phyloP scores from a whole-genome alignment of 2,113 vertebrate genomes.

The Peromyscus maniculatus region DNA sequence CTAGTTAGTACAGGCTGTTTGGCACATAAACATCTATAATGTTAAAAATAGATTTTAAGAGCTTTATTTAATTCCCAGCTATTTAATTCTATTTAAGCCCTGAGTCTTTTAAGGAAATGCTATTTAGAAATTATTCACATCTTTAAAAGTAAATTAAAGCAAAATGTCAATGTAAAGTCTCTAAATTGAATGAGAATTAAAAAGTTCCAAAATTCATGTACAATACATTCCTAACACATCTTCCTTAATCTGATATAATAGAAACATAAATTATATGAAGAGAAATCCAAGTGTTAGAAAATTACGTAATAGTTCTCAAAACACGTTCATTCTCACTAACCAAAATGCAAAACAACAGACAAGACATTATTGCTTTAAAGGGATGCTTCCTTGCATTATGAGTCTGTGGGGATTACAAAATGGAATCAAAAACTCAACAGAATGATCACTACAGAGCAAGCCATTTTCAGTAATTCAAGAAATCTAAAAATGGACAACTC shows the following conservation, averaged over 20 bases:
- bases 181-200: conserved; percentile 59
- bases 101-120: conserved; percentile 40
- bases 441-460: conserved; percentile 21
- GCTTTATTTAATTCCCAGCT: conserved; percentile 58
- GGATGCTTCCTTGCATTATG: neutral
- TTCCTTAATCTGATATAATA: conserved; percentile 58
- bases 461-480: conserved; percentile 10
- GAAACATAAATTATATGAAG: conserved; percentile 56
- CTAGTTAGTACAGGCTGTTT: neutral
- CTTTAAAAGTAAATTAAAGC: conserved; percentile 54
- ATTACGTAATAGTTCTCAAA: neutral
- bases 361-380: neutral
- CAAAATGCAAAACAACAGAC: conserved; percentile 31
- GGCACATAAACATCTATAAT: conserved; percentile 30
- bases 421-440: conserved; percentile 5
- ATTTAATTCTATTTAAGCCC: conserved; percentile 43
- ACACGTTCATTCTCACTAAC: conserved; percentile 34
- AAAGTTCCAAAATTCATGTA: conserved; percentile 34
- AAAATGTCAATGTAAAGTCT: conserved; percentile 66
- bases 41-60: conserved; percentile 39
- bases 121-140: conserved; percentile 54
- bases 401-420: conserved; percentile 35
- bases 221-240: conserved; percentile 15
- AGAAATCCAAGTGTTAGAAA: conserved; percentile 40
- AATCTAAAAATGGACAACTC: conserved; percentile 40